Conservation (phyloP, 37 sponge, comb jelly and placozoan genomes). For the Haliclona indistincta region DNA sequence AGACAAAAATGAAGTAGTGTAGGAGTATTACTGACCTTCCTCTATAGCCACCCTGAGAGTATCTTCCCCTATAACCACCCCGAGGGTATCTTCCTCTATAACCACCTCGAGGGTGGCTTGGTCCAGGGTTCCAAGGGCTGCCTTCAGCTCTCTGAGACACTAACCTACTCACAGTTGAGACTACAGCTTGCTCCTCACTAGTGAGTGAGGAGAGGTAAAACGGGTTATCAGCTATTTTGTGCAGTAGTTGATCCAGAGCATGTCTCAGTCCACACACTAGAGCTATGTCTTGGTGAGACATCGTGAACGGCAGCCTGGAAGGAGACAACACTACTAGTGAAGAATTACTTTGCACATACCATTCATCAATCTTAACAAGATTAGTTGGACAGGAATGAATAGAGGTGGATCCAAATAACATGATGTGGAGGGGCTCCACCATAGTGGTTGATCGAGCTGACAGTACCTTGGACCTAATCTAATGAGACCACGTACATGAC, state of each 20-base stretch:
- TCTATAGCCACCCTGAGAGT: too few relatives aligned
- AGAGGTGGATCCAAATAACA: slow-evolving; percentile 75
- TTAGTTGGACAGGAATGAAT: slow-evolving; percentile 35
- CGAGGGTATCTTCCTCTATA: too few relatives aligned
- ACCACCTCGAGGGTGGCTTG: too few relatives aligned
- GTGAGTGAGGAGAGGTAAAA: slow-evolving; percentile 22
- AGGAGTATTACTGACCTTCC: too few relatives aligned
- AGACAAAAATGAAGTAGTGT: too few relatives aligned
- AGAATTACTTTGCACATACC: slow-evolving; percentile 13
- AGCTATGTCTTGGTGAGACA: slow-evolving; percentile 56
- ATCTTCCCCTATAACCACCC: too few relatives aligned
- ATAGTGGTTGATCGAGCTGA: slow-evolving; percentile 75
- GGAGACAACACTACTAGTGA: neutral
- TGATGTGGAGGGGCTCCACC: slow-evolving; percentile 78
- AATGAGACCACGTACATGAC: neutral
- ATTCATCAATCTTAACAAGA: slow-evolving; percentile 39
- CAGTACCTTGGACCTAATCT: slow-evolving; percentile 70
- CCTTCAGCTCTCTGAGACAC: too few relatives aligned
- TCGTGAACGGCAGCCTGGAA: slow-evolving; percentile 63
- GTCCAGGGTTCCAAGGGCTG: too few relatives aligned
- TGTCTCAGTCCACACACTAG: slow-evolving; percentile 76
- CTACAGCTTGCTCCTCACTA: slow-evolving; percentile 29
- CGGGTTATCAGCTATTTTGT: slow-evolving; percentile 59
- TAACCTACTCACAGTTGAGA: slow-evolving; percentile 21
- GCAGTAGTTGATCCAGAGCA: slow-evolving; percentile 62